phyloP scores from a whole-genome alignment of 2,113 vertebrate species.

The Paedocypris sp. region DNA sequence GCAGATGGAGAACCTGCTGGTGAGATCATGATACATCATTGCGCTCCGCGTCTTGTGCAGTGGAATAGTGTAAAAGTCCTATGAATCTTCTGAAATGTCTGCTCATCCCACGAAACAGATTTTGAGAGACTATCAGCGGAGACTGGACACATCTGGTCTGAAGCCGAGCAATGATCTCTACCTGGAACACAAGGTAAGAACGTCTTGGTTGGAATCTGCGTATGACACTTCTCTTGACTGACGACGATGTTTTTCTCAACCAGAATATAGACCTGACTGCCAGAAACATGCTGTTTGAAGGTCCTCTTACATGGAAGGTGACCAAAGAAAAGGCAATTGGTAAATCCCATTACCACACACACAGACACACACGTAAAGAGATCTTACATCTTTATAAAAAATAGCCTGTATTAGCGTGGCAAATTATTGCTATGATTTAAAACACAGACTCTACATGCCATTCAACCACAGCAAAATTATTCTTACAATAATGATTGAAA shows the following conservation, averaged over 20 bases:
- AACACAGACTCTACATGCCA: no score
- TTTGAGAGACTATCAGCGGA: slow-evolving; percentile 80
- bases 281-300: slow-evolving; percentile 69
- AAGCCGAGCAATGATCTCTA: slow-evolving; percentile 74
- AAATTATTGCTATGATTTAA: no score
- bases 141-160: slow-evolving; percentile 76
- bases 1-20: slow-evolving; percentile 79
- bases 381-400: no score
- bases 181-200: slow-evolving; percentile 63
- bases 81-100: background rate
- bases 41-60: no score
- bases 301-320: slow-evolving; percentile 71
- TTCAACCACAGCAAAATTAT: no score
- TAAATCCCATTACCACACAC: slow-evolving; percentile 29
- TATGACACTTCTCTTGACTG: no score
- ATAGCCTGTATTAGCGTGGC: no score
- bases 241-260: background rate
- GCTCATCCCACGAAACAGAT: slow-evolving; percentile 48
- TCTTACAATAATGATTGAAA: no score
- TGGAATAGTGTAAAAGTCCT: no score
- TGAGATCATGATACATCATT: slow-evolving; percentile 63
- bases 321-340: slow-evolving; percentile 79
- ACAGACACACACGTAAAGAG: no score
- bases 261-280: slow-evolving; percentile 73
- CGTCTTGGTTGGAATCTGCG: no score